phyloP scores from a whole-genome alignment of 30 jellyfish, hydroid and myxozoan genomes.

The Nemopilema nomurai region DNA sequence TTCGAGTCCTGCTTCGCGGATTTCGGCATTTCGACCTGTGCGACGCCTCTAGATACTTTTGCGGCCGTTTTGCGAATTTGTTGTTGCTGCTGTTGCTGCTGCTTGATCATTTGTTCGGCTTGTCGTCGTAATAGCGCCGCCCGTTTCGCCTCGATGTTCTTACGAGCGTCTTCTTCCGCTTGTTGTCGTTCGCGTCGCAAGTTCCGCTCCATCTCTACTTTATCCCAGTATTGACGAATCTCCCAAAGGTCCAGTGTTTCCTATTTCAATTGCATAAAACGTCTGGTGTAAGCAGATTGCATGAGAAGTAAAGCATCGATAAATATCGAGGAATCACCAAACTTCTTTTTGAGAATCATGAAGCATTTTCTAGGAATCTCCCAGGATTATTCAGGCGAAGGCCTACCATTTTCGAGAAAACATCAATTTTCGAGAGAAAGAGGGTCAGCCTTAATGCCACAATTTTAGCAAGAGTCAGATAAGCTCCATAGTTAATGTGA shows the following conservation, averaged over 20 bases:
- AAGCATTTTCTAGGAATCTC: too few species aligned
- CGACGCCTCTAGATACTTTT: neutral
- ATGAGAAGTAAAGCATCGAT: too few species aligned
- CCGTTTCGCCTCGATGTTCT: conserved; percentile 68
- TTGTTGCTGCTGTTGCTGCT: conserved; percentile 67
- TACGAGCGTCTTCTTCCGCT: conserved; percentile 81
- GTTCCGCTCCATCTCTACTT: conserved; percentile 90
- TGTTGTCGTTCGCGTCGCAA: conserved; percentile 67
- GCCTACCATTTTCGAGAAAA: too few species aligned
- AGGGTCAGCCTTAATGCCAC: too few species aligned
- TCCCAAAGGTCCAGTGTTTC: conserved; percentile 90
- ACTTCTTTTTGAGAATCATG: too few species aligned
- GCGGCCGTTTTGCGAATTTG: conserved; percentile 32
- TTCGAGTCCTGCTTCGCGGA: conserved; percentile 27
- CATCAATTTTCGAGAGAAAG: too few species aligned
- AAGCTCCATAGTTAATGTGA: too few species aligned
- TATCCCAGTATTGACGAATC: conserved; percentile 95
- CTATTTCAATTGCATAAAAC: too few species aligned
- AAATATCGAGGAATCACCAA: too few species aligned
- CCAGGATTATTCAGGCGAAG: too few species aligned
- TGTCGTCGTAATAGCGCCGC: conserved; percentile 64
- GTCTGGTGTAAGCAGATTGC: too few species aligned
- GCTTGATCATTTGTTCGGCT: conserved; percentile 71
- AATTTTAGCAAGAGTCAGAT: too few species aligned
- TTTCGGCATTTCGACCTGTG: conserved; percentile 5